Conservation (phyloP, 2,113 vertebrate species). For the Forbesichthys agassizii region DNA sequence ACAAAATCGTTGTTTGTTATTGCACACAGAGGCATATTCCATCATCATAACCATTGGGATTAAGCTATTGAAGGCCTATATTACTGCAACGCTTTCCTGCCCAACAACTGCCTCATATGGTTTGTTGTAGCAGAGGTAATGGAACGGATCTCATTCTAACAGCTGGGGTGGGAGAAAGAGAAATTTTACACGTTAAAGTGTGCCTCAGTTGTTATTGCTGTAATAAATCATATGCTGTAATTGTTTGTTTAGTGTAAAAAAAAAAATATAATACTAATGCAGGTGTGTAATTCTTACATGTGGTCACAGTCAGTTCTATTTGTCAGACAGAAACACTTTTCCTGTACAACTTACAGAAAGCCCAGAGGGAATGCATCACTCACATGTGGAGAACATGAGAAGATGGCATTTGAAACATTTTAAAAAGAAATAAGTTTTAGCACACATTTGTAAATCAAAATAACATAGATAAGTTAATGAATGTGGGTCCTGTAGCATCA, state of each 20-base stretch:
- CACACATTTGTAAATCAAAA: no score
- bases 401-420: not conserved
- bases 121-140: conserved; percentile 1
- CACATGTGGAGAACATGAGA: not conserved
- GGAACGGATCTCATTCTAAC: conserved; percentile 37
- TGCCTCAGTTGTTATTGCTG: conserved; percentile 49
- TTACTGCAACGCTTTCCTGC: conserved; percentile 65
- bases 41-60: conserved; percentile 63
- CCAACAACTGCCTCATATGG: conserved; percentile 7
- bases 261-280: not conserved
- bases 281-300: conserved; percentile 25
- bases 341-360: not conserved
- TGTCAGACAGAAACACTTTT: conserved; percentile 28
- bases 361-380: conserved; percentile 26
- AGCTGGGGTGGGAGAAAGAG: conserved; percentile 14
- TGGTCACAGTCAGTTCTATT: conserved; percentile 22
- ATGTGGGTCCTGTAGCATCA: no score
- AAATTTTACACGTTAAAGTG: conserved; percentile 46
- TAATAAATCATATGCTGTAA: conserved; percentile 60
- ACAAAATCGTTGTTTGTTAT: conserved; percentile 60
- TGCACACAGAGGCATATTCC: conserved; percentile 56
- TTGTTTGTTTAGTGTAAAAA: conserved; percentile 45
- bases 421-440: no score
- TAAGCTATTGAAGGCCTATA: conserved; percentile 61
- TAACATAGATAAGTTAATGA: no score